These are phyloP conservation scores for Poeciliopsis paucimaculata DNA, from an alignment of 2,797 vertebrate species.

Conservation along the genomic window DNA sequence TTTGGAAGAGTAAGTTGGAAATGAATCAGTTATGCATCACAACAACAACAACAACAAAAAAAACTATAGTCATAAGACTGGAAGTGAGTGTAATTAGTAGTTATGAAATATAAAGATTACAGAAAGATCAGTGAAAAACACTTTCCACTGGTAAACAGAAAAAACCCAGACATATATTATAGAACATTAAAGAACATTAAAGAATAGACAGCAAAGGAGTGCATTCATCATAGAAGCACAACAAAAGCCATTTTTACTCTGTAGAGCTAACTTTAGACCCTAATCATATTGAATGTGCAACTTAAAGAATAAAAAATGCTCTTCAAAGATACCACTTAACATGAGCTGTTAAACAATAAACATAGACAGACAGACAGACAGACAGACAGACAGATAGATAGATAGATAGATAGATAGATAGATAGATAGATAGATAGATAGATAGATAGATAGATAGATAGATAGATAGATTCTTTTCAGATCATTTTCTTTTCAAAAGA, in stretches of 20 bases:
- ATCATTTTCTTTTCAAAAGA: constrained; percentile 7
- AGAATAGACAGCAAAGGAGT: neutral
- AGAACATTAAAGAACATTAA: neutral
- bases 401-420: neutral
- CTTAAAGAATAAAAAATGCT: neutral
- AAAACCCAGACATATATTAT: neutral
- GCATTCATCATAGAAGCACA: neutral
- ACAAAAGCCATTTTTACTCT: neutral
- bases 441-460: neutral
- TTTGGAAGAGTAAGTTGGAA: neutral
- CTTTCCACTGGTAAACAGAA: neutral
- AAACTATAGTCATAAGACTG: neutral
- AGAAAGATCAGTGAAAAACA: neutral
- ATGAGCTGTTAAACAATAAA: neutral
- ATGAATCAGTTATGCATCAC: neutral
- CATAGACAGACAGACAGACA: neutral
- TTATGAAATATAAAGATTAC: neutral
- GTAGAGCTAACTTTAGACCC: neutral
- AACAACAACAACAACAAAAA: neutral
- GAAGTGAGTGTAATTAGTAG: neutral
- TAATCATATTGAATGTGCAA: neutral
- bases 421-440: no score
- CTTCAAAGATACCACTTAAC: neutral
- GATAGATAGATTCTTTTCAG: neutral
- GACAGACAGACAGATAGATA: neutral